Conservation (phyloP, 1,140 invertebrate species). For the Marisa cornuarietis region DNA sequence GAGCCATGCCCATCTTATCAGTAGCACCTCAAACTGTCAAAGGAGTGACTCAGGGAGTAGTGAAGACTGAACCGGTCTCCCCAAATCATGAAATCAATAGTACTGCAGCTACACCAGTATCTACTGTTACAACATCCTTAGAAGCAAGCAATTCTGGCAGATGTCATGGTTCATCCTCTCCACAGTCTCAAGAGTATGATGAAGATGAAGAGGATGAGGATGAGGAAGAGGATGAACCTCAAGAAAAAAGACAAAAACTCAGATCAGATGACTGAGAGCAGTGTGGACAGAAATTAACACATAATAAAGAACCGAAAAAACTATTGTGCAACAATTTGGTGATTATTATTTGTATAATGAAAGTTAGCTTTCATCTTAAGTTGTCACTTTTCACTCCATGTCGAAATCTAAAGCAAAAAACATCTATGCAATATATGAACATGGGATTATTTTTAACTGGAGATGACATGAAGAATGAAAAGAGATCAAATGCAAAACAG, state of each 20-base stretch:
- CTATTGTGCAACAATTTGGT: too few species aligned
- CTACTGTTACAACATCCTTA: not conserved
- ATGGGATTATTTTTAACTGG: too few species aligned
- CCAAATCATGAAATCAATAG: slow-evolving; percentile 24
- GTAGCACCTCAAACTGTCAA: slow-evolving; percentile 1
- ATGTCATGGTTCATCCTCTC: slow-evolving; percentile 9
- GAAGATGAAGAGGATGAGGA: slow-evolving; percentile 24
- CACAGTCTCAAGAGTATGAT: slow-evolving; percentile 15
- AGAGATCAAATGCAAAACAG: too few species aligned
- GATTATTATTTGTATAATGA: too few species aligned
- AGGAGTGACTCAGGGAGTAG: slow-evolving; percentile 10
- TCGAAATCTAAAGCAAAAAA: too few species aligned
- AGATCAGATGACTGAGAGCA: slow-evolving; percentile 29
- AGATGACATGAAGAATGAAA: too few species aligned
- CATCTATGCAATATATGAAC: too few species aligned
- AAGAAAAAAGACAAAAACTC: slow-evolving; percentile 33
- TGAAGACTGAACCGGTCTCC: slow-evolving; percentile 41
- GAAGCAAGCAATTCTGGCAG: not conserved
- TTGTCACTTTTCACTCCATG: too few species aligned
- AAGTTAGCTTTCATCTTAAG: too few species aligned
- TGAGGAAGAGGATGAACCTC: slow-evolving; percentile 34
- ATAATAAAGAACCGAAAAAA: too few species aligned
- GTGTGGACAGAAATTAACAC: too few species aligned
- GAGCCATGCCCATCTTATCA: slow-evolving; percentile 26
- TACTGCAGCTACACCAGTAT: not conserved